These are phyloP conservation scores for Drosophila helvetica DNA, from an alignment of 2,888 invertebrate genomes.

Conservation along the genomic window DNA sequence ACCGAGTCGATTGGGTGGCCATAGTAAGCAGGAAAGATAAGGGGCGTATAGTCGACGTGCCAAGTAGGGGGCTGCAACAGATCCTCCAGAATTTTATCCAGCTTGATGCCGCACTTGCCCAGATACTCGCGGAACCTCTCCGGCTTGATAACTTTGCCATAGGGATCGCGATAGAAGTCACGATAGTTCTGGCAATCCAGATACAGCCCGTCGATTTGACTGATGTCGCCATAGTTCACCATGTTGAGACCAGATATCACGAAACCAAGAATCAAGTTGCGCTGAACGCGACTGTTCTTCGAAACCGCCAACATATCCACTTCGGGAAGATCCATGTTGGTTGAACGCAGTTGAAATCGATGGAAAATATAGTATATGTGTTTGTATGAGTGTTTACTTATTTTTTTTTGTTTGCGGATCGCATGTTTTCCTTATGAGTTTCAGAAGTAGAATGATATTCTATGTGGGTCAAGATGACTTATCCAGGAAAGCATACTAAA, in stretches of 20 bases:
- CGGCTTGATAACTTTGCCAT: constrained; percentile 62
- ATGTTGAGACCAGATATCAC: constrained; percentile 66
- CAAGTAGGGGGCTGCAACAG: constrained; percentile 42
- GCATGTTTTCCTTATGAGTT: not conserved
- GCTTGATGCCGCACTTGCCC: constrained; percentile 48
- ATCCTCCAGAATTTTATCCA: constrained; percentile 32
- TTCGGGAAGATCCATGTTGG: constrained; percentile 52
- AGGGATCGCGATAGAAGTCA: constrained; percentile 78
- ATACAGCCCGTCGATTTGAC: constrained; percentile 72
- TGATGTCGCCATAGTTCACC: constrained; percentile 69
- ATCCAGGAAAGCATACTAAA: not conserved
- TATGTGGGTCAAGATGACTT: not conserved
- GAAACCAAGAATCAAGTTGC: constrained; percentile 63
- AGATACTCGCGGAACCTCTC: constrained; percentile 46
- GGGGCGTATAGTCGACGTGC: constrained; percentile 56
- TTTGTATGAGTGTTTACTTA: too few relatives aligned
- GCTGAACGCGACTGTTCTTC: constrained; percentile 62
- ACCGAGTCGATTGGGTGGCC: not conserved
- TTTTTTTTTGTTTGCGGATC: not conserved
- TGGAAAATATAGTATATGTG: not conserved
- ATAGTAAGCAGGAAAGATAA: constrained; percentile 57
- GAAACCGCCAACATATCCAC: constrained; percentile 75
- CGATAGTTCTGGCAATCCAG: constrained; percentile 75
- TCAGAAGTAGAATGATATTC: not conserved
- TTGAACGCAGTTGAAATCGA: not conserved